Percentiles rank a stretch among this genome's conserved stretches.
Evolutionary conservation across 1,140 invertebrate genomes (phyloP).

Genomic region (Drosophila auraria): DNA sequence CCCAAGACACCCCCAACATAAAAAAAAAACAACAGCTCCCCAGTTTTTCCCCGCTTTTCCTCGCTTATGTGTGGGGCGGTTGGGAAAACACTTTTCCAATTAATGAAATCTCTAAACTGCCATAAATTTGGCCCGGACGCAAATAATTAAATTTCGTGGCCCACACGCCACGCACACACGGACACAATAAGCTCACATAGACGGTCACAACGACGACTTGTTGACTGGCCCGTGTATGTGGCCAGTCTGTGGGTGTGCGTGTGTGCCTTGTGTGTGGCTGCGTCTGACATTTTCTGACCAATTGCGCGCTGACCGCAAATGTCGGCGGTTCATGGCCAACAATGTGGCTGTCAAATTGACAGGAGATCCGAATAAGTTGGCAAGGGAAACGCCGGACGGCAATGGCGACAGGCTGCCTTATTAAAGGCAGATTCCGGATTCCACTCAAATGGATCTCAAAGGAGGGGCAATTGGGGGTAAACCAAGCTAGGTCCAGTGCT

Average conservation of each 20-base stretch:
- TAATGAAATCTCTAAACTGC: constrained; percentile 84
- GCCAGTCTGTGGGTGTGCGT: constrained; percentile 13
- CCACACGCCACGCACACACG: constrained; percentile 47
- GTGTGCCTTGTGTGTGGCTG: constrained; percentile 23
- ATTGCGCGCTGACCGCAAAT: constrained; percentile 65
- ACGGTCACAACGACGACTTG: constrained; percentile 53
- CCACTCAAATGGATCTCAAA: constrained; percentile 2
- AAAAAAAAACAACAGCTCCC: not conserved
- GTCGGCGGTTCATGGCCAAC: constrained; percentile 52
- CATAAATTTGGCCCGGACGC: constrained; percentile 79
- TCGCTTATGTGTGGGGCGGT: constrained; percentile 5
- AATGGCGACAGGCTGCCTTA: constrained; percentile 6
- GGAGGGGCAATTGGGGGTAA: not conserved
- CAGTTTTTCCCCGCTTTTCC: not conserved
- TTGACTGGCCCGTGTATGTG: constrained; percentile 55
- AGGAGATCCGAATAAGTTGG: constrained; percentile 27
- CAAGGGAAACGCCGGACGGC: constrained; percentile 6
- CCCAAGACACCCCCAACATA: not conserved
- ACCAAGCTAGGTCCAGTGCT: not conserved
- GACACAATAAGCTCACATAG: constrained; percentile 28
- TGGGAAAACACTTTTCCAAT: constrained; percentile 82
- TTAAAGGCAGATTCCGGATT: constrained; percentile 15
- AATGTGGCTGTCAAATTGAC: constrained; percentile 50
- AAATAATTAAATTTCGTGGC: constrained; percentile 82
- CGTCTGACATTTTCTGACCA: constrained; percentile 63